A percentile compares a stretch with the other conserved stretches of the same genome.
phyloP scores from a whole-genome alignment of 2,797 vertebrate genomes.

The Jordanella pulchra region DNA sequence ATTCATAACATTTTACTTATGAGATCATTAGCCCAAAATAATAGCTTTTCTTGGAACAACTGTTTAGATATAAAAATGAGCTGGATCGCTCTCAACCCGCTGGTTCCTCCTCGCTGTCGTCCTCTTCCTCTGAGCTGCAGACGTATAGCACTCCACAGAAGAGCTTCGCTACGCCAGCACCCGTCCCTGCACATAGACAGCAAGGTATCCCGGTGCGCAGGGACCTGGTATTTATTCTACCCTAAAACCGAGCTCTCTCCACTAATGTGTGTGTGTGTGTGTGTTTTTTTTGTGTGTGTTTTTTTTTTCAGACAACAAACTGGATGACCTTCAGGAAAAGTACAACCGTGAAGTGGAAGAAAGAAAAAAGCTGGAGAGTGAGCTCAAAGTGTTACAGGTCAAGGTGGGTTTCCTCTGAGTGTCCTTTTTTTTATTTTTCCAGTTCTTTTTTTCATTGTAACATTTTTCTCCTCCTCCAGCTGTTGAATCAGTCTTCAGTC shows the following conservation, averaged over 20 bases:
- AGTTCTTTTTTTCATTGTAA: conserved; percentile 15
- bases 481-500: conserved; percentile 78
- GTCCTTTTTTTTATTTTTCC: neutral
- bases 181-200: conserved; percentile 74
- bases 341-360: conserved; percentile 88
- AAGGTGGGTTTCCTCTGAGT: conserved; percentile 76
- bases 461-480: conserved; percentile 64
- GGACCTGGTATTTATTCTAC: neutral
- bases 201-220: conserved; percentile 74
- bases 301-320: conserved; percentile 77
- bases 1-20: neutral
- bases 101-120: conserved; percentile 54
- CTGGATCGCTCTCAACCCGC: conserved; percentile 84
- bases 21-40: neutral
- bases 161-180: conserved; percentile 67
- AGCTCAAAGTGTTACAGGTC: conserved; percentile 84
- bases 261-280: neutral
- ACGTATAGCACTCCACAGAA: conserved; percentile 83
- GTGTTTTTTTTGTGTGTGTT: conserved; percentile 33
- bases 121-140: conserved; percentile 76
- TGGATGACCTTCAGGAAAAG: conserved; percentile 88
- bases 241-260: no score
- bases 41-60: neutral
- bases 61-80: conserved; percentile 86
- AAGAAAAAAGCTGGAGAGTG: conserved; percentile 85